A percentile compares a stretch with the other conserved stretches of the same genome.
Conservation (phyloP, 2,888 invertebrate genomes). For the Epinotia nisella region DNA sequence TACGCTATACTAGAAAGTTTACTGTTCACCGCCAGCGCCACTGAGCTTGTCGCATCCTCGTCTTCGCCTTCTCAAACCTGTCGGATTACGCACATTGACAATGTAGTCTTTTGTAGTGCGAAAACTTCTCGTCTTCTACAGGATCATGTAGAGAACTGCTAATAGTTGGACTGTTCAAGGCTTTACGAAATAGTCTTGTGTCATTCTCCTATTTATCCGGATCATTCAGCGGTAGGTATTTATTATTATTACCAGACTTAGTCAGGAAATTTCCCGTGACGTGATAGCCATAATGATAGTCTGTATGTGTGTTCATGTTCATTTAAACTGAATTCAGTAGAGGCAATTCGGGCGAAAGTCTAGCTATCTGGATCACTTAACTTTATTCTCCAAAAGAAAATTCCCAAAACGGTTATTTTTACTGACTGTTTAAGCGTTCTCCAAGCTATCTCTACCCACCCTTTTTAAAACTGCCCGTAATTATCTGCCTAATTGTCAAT, state of each 20-base stretch:
- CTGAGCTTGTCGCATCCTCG: conserved; percentile 42
- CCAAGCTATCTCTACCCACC: no score
- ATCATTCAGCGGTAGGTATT: conserved; percentile 34
- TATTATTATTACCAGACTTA: conserved; percentile 38
- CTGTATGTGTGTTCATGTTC: neutral
- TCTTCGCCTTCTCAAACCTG: conserved; percentile 59
- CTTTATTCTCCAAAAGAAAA: no score
- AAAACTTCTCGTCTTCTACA: conserved; percentile 15
- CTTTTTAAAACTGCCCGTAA: no score
- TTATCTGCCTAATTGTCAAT: no score
- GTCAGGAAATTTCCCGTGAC: conserved; percentile 16
- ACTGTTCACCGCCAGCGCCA: conserved; percentile 12
- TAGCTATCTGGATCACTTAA: no score
- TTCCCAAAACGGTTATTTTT: no score
- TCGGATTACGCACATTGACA: conserved; percentile 54
- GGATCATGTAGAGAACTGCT: conserved; percentile 17
- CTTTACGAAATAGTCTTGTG: conserved; percentile 22
- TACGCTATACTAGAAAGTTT: neutral
- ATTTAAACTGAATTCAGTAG: neutral
- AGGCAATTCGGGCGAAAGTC: no score
- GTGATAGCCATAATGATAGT: neutral
- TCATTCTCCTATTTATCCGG: conserved; percentile 15
- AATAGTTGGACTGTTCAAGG: conserved; percentile 11
- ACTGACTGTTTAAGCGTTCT: no score
- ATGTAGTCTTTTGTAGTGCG: conserved; percentile 41